Evolutionary conservation across 2,113 vertebrate genomes (phyloP).

Genomic region (Prunella himalayana): DNA sequence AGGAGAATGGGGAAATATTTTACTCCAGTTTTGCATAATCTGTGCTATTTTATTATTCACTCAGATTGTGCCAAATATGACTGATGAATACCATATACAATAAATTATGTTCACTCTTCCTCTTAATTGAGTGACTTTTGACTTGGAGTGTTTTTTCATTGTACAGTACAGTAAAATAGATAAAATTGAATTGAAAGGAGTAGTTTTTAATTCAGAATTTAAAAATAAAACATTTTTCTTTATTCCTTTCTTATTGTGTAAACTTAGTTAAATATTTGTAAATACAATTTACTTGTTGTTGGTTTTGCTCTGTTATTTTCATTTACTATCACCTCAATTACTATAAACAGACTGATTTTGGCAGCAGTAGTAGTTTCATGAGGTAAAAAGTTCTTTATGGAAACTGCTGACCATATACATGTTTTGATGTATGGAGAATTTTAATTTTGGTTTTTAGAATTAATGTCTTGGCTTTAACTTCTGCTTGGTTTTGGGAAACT

Average conservation of each 20-base stretch:
- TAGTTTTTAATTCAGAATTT: background rate
- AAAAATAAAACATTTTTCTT: background rate
- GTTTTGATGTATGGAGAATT: background rate
- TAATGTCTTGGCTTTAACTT: constrained; percentile 5
- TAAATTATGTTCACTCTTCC: background rate
- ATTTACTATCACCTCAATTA: background rate
- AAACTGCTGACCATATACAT: background rate
- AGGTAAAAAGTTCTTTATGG: background rate
- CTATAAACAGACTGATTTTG: background rate
- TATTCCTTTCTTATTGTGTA: background rate
- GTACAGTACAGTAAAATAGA: background rate
- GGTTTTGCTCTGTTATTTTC: background rate
- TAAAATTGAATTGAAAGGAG: background rate
- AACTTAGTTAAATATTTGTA: background rate
- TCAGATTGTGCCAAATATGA: background rate
- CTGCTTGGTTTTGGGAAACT: constrained; percentile 15
- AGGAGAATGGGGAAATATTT: background rate
- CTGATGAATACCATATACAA: background rate
- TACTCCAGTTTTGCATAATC: background rate
- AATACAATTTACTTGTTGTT: background rate
- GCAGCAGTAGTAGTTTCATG: background rate
- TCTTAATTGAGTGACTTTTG: background rate
- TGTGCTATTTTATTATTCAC: background rate
- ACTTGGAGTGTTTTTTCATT: background rate
- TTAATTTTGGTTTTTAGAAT: constrained; percentile 8